Base-by-base conservation (phyloP, 2,888 invertebrate genomes). In the Pardosa pseudoannulata region DNA sequence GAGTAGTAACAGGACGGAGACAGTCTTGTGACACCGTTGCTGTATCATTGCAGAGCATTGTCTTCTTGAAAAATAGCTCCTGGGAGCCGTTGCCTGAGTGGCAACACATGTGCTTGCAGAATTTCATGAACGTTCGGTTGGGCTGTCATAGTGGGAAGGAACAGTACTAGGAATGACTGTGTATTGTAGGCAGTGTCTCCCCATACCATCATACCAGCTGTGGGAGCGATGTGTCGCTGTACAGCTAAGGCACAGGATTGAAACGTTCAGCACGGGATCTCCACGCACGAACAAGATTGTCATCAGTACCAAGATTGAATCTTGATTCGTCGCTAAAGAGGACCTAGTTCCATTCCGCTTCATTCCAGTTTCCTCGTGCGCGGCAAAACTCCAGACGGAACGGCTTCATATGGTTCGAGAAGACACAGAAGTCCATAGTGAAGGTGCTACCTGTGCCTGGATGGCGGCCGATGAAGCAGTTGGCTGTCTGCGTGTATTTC, bases 141-240 rank as follows among this genome's bases (percentile, higher is more conserved):
- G 13, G 0, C 56, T 62, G 56, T 3, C 23, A 62, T 19, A 27
- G 56, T n/a, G n/a, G 3, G 0, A 19, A 5, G 19, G 19, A 62
- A n/a, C 23, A 62, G 27, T 62, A 62, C 27, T 62, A 62, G 19
- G 19, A n/a, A 27, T n/a, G 19, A 62, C 23, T 19, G 0, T 62
- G 56, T 62, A 27, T 62, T 9, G 31, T 67, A 32, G 13, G 67
- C 32, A 3, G 32, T 67, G 31, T 31, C 67, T 32, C n/a, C 32
- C 67, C 19, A 32, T 67, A n/a, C 67, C 32, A 67, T 67, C 32
- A 31, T 32, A 67, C 31, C 67, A 32, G 32, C 31, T 67, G 67
- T 7, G n/a, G 19, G 19, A 16, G 32, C 19, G 32, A 0, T 29
- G 29, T 31, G 67, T n/a, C 9, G 31, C n/a, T 67, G 67, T 31